phyloP scores from a whole-genome alignment of 2,797 vertebrate genomes.

The Enteromius unitaeniatus region DNA sequence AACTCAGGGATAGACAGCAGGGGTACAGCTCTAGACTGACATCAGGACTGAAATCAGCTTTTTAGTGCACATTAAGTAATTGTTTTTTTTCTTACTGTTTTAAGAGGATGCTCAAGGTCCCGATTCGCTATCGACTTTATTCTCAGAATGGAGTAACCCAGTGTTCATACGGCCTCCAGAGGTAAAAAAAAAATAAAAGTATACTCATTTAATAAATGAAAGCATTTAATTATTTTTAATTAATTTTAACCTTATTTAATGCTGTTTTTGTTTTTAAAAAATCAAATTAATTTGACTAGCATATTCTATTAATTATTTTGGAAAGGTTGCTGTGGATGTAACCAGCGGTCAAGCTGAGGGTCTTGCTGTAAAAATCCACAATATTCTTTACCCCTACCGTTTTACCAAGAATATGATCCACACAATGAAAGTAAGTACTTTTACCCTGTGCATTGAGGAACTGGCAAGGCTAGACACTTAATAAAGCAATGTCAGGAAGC shows the following conservation, averaged over 20 bases:
- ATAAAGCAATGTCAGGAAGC: background rate
- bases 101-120: slow-evolving; percentile 59
- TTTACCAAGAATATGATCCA: slow-evolving; percentile 97
- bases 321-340: slow-evolving; percentile 89
- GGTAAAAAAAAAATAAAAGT: slow-evolving; percentile 71
- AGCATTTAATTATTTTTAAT: background rate
- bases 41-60: slow-evolving; percentile 17
- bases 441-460: background rate
- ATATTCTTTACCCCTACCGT: slow-evolving; percentile 92
- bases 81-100: slow-evolving; percentile 48
- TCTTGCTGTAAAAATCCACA: slow-evolving; percentile 93
- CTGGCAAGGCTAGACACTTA: background rate
- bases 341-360: slow-evolving; percentile 84
- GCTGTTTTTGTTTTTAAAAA: background rate
- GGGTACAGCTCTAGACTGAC: slow-evolving; percentile 79
- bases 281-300: background rate
- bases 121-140: slow-evolving; percentile 81
- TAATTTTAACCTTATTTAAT: background rate
- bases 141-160: slow-evolving; percentile 93
- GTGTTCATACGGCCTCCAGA: slow-evolving; percentile 87
- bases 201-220: background rate
- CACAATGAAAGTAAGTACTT: slow-evolving; percentile 86
- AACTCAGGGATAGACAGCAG: slow-evolving; percentile 76
- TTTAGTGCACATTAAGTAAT: slow-evolving; percentile 12
- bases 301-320: background rate